Base-by-base conservation (phyloP, 2,797 vertebrate genomes). In the Melanogrammus aeglefinus region DNA sequence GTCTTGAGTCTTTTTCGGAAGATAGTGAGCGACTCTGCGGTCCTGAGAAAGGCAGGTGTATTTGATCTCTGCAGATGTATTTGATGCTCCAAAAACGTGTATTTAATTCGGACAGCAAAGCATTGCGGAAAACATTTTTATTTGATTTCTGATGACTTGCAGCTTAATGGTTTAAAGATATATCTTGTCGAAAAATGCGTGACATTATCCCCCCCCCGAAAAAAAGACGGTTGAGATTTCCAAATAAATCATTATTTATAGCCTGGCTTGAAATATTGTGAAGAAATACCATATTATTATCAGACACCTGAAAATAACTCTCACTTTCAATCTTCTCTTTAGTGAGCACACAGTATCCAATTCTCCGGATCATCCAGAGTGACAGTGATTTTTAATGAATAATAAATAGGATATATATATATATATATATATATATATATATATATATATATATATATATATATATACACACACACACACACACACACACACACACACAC, bases 361-460 rank as follows among this genome's bases (percentile, higher is more conserved):
- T 57, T 57, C 51, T 57, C 21, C 4, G 51, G 51, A 21, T 57
- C 21, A 57, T 57, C 51, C n/a, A n/a, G 51, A 57, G 51, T 57
- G 51, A 14, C 21, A 14, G 51, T 0, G 4, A 57, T 57, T 57
- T 57, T 57, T n/a, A 57, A 57, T 57, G 51, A 57, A 57, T 57
- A 57, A 57, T n/a, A 57, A 57, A 57, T 57, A 57, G 51, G 21
- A 57, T 57, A 57, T n/a, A 57, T 57, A 51, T 51, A 51, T 51
- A 51, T 51, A 51, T 51, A 18, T n/a, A n/a, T n/a, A n/a, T n/a
- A n/a, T n/a, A n/a, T n/a, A n/a, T n/a, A n/a, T n/a, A n/a, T n/a
- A n/a, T n/a, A n/a, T n/a, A n/a, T n/a, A n/a, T n/a, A n/a, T n/a
- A n/a, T n/a, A n/a, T n/a, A n/a, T n/a, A n/a, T n/a, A n/a, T n/a